phyloP scores from a whole-genome alignment of 2,888 invertebrate genomes.

The Apodemia duryi region DNA sequence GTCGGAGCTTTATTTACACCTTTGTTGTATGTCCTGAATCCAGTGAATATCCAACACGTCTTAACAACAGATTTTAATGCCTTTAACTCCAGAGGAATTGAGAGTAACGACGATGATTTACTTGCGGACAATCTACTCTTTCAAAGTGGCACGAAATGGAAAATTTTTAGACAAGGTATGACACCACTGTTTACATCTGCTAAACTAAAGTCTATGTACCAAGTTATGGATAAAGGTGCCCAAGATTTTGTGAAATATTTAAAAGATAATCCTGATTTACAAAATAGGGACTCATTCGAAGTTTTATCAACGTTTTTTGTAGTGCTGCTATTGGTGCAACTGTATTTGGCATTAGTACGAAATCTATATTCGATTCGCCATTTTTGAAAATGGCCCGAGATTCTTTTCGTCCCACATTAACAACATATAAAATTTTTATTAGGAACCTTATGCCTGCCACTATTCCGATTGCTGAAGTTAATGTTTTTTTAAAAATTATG shows the following conservation, averaged over 20 bases:
- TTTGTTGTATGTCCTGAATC: background rate
- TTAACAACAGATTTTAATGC: background rate
- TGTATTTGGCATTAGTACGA: conserved; percentile 37
- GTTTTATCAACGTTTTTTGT: conserved; percentile 29
- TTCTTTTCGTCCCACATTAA: conserved; percentile 33
- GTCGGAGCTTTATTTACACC: background rate
- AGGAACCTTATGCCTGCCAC: conserved; percentile 26
- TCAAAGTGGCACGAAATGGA: too few species aligned
- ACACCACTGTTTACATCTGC: too few species aligned
- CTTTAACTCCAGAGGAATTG: background rate
- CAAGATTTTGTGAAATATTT: conserved; percentile 32
- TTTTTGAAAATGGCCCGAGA: conserved; percentile 33
- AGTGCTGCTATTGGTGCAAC: background rate
- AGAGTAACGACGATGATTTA: too few species aligned
- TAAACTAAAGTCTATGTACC: too few species aligned
- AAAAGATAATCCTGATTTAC: conserved; percentile 37
- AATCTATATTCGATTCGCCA: conserved; percentile 27
- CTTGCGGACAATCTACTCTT: too few species aligned
- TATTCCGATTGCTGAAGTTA: conserved; percentile 32
- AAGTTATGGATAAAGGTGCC: too few species aligned
- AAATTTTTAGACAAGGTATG: too few species aligned
- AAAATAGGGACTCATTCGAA: conserved; percentile 37
- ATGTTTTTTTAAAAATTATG: conserved; percentile 31
- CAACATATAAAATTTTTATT: conserved; percentile 39
- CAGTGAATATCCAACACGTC: background rate